Base-by-base conservation (phyloP, 2,113 vertebrate species). In the Pelusios castaneus region DNA sequence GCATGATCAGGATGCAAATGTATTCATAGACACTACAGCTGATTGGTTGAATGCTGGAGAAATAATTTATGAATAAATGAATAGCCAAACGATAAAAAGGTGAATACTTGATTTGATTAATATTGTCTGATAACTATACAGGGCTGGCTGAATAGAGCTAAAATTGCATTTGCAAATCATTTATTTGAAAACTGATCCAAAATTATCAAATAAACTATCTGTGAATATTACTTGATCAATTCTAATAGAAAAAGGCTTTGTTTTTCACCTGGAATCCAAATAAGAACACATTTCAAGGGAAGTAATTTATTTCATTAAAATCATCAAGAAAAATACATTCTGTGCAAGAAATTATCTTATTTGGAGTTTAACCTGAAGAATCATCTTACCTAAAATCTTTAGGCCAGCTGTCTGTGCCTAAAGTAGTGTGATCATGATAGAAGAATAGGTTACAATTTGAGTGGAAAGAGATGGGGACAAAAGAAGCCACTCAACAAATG, bases 101-200 rank as follows among this genome's bases (percentile, higher is more conserved):
- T 27, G 0, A 89, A 17, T 51, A 45, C 58, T 51, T 47, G 58
- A 87, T 80, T 80, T 25, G 7, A 91, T 14, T 25, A 75, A 75
- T 75, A 75, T 43, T 12, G 3, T 45, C 41, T 75, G 41, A 75
- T 45, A 41, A 10, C n/a, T 14, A 75, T 12, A 13, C 5, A 45
- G 73, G 11, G 41, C 41, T 25, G 58, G 5, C 51, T 27, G 82
- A 45, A 91, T 81, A 11, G 21, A 84, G 51, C 56, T 29, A 38
- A 93, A 89, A 91, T 84, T 78, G 14, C 45, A 92, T 11, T 38
- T 80, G 47, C 56, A 91, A 89, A 47, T 54, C 80, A 80, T 77
- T 92, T 76, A 80, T 77, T 63, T 92, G 52, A 77, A 93, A 95
- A 67, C 25, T 82, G 83, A 88, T 10, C 13, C 47, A 38, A 3